A percentile compares a stretch with the other conserved stretches of the same genome.
These are phyloP conservation scores for Chaenodraco wilsoni DNA, from an alignment of 2,797 vertebrate species.

Conservation along the genomic window DNA sequence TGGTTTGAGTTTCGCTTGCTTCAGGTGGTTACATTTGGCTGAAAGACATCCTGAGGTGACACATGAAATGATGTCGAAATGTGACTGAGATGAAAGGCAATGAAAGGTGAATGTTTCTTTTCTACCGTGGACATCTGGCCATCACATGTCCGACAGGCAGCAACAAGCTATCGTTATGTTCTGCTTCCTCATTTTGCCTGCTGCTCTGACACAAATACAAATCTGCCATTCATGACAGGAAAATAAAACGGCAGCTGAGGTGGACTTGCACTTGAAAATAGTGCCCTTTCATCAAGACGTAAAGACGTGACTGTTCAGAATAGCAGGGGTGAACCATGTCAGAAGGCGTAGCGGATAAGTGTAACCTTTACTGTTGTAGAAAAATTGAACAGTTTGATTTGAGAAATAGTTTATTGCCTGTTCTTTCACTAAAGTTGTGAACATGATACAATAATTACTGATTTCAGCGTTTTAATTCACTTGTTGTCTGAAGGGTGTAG, in stretches of 20 bases:
- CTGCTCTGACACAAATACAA: conserved; percentile 39
- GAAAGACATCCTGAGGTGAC: conserved; percentile 56
- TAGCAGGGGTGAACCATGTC: background rate
- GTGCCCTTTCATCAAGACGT: conserved; percentile 38
- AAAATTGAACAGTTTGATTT: conserved; percentile 9
- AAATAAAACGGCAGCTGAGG: conserved; percentile 22
- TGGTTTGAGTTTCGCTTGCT: conserved; percentile 30
- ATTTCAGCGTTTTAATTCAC: conserved; percentile 7
- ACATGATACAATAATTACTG: conserved; percentile 1
- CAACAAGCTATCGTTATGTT: conserved; percentile 59
- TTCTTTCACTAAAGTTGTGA: conserved; percentile 8
- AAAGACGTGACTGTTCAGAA: conserved; percentile 13
- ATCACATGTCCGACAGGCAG: conserved; percentile 52
- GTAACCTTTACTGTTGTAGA: conserved; percentile 3
- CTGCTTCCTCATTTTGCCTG: conserved; percentile 47
- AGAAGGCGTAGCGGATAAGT: background rate
- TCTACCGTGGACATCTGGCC: conserved; percentile 47
- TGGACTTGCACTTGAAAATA: conserved; percentile 21
- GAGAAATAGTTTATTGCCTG: conserved; percentile 6
- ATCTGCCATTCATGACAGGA: conserved; percentile 35
- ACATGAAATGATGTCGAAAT: conserved; percentile 59
- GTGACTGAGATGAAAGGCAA: conserved; percentile 55
- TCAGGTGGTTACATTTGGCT: conserved; percentile 49
- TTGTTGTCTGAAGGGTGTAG: background rate
- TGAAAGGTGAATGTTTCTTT: conserved; percentile 51